Evolutionary conservation across 2,113 vertebrate genomes (phyloP).

Genomic region (Proteles cristata): DNA sequence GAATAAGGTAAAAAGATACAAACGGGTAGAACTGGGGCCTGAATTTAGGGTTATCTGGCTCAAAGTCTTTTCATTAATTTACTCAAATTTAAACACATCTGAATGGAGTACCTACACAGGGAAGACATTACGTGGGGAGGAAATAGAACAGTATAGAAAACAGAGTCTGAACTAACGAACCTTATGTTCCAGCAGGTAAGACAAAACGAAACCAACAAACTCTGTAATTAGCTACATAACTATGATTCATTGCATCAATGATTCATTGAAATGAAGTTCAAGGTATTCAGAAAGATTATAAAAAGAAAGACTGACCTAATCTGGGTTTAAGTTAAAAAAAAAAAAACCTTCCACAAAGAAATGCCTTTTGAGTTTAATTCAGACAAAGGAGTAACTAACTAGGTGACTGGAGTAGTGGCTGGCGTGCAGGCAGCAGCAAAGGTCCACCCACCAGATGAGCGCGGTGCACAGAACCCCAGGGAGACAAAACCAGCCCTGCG

Average conservation of each 20-base stretch:
- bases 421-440: rapidly evolving
- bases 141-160: neutral
- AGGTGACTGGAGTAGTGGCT: neutral
- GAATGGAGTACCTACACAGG: neutral
- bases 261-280: neutral
- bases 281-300: neutral
- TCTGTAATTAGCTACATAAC: neutral
- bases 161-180: neutral
- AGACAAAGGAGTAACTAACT: neutral
- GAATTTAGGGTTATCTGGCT: neutral
- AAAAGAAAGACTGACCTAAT: neutral
- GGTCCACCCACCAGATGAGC: rapidly evolving
- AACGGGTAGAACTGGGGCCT: neutral
- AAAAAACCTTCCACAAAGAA: neutral
- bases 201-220: neutral
- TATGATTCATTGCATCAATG: neutral
- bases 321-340: too few relatives aligned
- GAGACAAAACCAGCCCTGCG: neutral
- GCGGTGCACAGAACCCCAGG: neutral
- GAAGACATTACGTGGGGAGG: neutral
- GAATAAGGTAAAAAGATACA: neutral
- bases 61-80: neutral
- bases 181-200: neutral
- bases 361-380: neutral
- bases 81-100: neutral